Evolutionary conservation across 2,113 vertebrate genomes (phyloP).

Genomic region (Anguilla japonica): DNA sequence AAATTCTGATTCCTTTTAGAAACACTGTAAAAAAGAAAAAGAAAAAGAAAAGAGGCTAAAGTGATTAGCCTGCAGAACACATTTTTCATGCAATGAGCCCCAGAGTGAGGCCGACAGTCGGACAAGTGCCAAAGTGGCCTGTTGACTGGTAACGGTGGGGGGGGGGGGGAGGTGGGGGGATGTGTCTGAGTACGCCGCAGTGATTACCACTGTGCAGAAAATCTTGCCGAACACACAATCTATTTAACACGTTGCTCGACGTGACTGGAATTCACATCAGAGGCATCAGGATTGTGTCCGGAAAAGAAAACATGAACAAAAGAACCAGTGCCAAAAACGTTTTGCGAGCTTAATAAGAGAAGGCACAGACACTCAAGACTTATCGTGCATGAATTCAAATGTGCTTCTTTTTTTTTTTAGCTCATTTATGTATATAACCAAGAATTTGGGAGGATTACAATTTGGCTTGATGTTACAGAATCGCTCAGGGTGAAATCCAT

Average conservation of each 20-base stretch:
- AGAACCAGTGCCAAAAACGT: not conserved
- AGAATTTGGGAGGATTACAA: not conserved
- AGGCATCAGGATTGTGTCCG: not conserved
- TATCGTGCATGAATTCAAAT: not conserved
- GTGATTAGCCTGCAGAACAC: no score
- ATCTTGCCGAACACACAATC: constrained; percentile 18
- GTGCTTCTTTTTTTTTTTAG: not conserved
- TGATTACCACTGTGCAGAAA: constrained; percentile 21
- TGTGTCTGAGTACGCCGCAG: not conserved
- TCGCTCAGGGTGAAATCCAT: not conserved
- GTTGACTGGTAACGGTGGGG: not conserved
- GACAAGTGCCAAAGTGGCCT: not conserved
- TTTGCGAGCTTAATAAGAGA: not conserved
- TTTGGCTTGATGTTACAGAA: not conserved
- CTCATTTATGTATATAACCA: not conserved
- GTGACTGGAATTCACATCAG: constrained; percentile 11
- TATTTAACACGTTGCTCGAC: constrained; percentile 18
- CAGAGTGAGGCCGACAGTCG: not conserved
- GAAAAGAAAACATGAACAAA: not conserved
- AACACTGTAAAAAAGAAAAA: no score
- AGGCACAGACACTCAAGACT: not conserved
- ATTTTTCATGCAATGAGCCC: not conserved
- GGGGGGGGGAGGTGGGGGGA: not conserved
- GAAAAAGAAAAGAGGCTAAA: no score
- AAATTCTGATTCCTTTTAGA: no score